Evolutionary conservation across 2,113 vertebrate species (phyloP), one percentile per base, ranked within the genome.

Genomic region (Aleadryas rufinucha): DNA sequence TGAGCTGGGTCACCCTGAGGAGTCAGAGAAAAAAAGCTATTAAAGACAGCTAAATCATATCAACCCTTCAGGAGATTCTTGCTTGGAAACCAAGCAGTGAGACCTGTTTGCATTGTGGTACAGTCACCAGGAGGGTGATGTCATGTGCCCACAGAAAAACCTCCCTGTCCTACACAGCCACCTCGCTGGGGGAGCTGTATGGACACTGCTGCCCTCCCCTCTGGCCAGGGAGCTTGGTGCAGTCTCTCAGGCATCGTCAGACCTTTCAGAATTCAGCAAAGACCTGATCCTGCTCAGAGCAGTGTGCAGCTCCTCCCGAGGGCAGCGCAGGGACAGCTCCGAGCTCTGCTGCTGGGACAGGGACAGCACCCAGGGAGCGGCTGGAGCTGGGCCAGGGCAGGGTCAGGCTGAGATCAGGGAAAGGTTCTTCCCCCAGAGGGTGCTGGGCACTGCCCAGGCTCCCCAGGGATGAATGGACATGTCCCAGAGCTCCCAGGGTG

Each of bases 1-100:
- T 96, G 74, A 74, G 97, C 95, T 72, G 97, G 72, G 49, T 93
- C 74, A 35, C 97, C 96, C 98, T 98, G 97, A 39, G 92, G 90
- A 97, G 96, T 77, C 74, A 69, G 54, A 95, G 92, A 70, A 94
- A 86, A 96, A 96, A 45, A 95, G 74, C 78, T 84, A 6, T 84
- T 93, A 95, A 83, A 93, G 71, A 77, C 54, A 92, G 56, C 44
- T 70, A 71, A 90, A 87, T 2, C 24, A 60, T 4, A 83, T 42
- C 80, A 77, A 50, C 4, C 31, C 54, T 81, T 17, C 1, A 92
- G 44, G 60, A 95, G 80, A 56, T n/a, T 52, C 64, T 45, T 80
- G 66, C 89, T 75, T 44, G 77, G 91, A 92, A 95, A 90, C 11
- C 2, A 18, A 94, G 75, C 50, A 42, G 54, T 13, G n/a, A 93